These are phyloP conservation scores for Leptinotarsa lineolata DNA, from an alignment of 1,140 invertebrate genomes.

Conservation along the genomic window DNA sequence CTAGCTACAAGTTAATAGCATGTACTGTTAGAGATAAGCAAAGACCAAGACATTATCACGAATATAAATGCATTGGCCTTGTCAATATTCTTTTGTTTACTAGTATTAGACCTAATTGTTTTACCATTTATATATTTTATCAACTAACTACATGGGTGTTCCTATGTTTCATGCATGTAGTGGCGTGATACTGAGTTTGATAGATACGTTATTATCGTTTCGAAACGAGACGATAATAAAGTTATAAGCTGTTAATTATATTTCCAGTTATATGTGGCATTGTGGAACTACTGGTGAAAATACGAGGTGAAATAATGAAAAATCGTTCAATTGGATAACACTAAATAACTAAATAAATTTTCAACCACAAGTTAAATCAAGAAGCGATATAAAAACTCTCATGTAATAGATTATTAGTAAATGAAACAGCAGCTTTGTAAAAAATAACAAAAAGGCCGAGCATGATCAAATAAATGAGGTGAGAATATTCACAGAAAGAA, in stretches of 20 bases:
- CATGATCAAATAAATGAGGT: too few relatives aligned
- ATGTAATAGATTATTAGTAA: too few relatives aligned
- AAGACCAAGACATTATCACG: not conserved
- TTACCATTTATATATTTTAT: conserved; percentile 10
- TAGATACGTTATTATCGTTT: not conserved
- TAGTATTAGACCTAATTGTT: conserved; percentile 10
- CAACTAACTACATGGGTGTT: conserved; percentile 7
- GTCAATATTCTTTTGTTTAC: conserved; percentile 19
- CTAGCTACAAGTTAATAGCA: not conserved
- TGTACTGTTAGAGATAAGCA: conserved; percentile 5
- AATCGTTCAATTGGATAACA: too few relatives aligned
- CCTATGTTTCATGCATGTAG: not conserved
- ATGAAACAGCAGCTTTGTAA: too few relatives aligned
- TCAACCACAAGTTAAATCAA: too few relatives aligned
- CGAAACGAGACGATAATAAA: not conserved
- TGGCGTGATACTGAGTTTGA: not conserved
- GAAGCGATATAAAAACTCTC: too few relatives aligned
- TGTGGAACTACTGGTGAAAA: too few relatives aligned
- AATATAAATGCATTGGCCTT: conserved; percentile 2
- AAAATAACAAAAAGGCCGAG: too few relatives aligned
- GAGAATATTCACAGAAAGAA: too few relatives aligned
- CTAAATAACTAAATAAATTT: too few relatives aligned
- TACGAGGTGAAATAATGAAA: too few relatives aligned
- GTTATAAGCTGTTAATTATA: not conserved
- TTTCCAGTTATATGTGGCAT: too few relatives aligned